Evolutionary conservation across 2,113 vertebrate species (phyloP).

Genomic region (Ammodytes dubius): DNA sequence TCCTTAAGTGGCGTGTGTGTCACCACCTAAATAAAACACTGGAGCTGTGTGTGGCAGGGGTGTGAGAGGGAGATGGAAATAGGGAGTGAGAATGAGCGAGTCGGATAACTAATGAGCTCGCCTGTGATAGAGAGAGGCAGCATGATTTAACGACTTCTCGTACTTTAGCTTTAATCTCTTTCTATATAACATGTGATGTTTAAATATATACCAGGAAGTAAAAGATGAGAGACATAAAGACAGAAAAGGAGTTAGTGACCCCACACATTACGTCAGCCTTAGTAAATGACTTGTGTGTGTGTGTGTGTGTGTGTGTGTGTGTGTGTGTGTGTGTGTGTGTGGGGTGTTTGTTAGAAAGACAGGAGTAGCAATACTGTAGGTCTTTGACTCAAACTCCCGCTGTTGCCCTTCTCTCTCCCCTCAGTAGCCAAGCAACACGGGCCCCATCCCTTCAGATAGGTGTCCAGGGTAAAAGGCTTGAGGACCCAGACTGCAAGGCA

Average conservation of each 20-base stretch:
- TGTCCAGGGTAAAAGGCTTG: constrained; percentile 50
- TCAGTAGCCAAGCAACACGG: constrained; percentile 72
- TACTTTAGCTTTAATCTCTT: constrained; percentile 4
- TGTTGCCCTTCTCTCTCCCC: constrained; percentile 58
- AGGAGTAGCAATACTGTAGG: background rate
- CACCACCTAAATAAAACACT: constrained; percentile 28
- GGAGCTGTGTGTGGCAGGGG: constrained; percentile 25
- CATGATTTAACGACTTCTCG: constrained; percentile 12
- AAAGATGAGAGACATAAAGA: constrained; percentile 2
- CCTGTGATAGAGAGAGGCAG: constrained; percentile 1
- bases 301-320: constrained; percentile 14
- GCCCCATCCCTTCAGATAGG: constrained; percentile 42
- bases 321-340: constrained; percentile 6
- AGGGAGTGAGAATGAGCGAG: background rate
- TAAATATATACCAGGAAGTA: constrained; percentile 19
- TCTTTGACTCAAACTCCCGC: constrained; percentile 47
- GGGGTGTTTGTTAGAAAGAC: constrained; percentile 9
- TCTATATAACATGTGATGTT: constrained; percentile 25
- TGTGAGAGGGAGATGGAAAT: constrained; percentile 6
- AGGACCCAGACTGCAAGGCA: constrained; percentile 19
- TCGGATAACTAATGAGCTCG: constrained; percentile 32
- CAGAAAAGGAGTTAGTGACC: constrained; percentile 22
- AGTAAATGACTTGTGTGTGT: constrained; percentile 1
- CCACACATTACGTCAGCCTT: background rate
- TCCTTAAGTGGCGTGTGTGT: constrained; percentile 21